phyloP scores from a whole-genome alignment of 2,113 vertebrate genomes.

The Muntiacus muntjak region DNA sequence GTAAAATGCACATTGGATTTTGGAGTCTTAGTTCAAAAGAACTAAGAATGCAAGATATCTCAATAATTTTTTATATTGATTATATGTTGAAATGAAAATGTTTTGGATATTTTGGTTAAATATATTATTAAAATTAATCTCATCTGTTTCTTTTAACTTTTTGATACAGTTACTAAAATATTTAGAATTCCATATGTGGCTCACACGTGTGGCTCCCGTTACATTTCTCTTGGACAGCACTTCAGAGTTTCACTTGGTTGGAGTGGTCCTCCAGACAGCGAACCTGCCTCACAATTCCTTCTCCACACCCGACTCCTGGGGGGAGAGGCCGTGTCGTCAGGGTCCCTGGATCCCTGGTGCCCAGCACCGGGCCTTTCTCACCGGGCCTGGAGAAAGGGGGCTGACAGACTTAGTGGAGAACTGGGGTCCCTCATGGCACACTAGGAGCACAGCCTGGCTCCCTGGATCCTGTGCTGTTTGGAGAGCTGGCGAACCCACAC shows the following conservation, averaged over 20 bases:
- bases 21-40: not conserved
- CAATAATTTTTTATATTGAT: not conserved
- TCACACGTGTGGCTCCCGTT: not conserved
- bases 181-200: not conserved
- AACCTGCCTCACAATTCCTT: not conserved
- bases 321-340: not conserved
- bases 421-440: not conserved
- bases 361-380: not conserved
- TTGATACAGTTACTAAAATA: not conserved
- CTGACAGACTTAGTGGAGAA: not conserved
- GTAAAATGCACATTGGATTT: not conserved
- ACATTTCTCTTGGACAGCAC: not conserved
- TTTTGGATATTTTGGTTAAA: not conserved
- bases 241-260: not conserved
- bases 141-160: not conserved
- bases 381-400: not conserved
- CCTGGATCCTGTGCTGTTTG: not conserved
- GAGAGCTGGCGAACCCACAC: accelerated
- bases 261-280: not conserved
- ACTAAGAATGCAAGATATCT: not conserved
- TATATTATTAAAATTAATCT: not conserved
- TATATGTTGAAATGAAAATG: not conserved
- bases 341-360: not conserved
- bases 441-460: not conserved
- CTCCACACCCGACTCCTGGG: not conserved